Evolutionary conservation across 2,113 vertebrate species (phyloP), one percentile per base, ranked within the genome.

Genomic region (Thymallus thymallus): DNA sequence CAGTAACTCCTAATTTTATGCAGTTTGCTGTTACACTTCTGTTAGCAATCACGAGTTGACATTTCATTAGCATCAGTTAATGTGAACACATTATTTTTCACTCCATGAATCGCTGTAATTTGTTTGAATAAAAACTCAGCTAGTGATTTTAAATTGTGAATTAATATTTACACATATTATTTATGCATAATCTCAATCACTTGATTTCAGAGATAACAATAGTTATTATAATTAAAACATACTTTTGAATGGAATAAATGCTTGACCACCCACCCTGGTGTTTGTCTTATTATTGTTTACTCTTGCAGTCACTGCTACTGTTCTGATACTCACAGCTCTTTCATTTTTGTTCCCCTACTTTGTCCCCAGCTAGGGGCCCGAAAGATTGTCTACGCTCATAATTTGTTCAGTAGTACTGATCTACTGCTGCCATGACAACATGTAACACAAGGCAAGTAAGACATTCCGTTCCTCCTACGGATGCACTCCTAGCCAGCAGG

Each of bases 391-490:
- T 90, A 89, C 91, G 90, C 91, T 90, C 90, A 90, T 93, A 92
- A 88, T 93, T 93, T 94, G 91, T 92, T 92, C 92, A 92, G 89
- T 92, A 93, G 88, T 91, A 86, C 90, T 93, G 90, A 91, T 87
- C 92, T 90, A 89, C 92, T 90, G 92, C 91, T 91, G 91, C 92
- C 90, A 92, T 93, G 92, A 90, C 92, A 92, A 91, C 92, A 91
- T 91, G 89, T 93, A 92, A 93, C 86, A 88, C 89, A 91, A 93
- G 92, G 92, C 92, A 93, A 93, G 92, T 93, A 93, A 93, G 91
- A 93, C 89, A 85, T 88, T 88, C 87, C 88, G 88, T 79, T 88
- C 86, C 88, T 89, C 89, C 82, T 89, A 86, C 82, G 92, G 92
- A 92, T 87, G 80, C 89, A 82, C 88, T 86, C 75, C 80, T 70